phyloP scores from a whole-genome alignment of 2,797 vertebrate genomes.

The Neomorphus geoffroyi region DNA sequence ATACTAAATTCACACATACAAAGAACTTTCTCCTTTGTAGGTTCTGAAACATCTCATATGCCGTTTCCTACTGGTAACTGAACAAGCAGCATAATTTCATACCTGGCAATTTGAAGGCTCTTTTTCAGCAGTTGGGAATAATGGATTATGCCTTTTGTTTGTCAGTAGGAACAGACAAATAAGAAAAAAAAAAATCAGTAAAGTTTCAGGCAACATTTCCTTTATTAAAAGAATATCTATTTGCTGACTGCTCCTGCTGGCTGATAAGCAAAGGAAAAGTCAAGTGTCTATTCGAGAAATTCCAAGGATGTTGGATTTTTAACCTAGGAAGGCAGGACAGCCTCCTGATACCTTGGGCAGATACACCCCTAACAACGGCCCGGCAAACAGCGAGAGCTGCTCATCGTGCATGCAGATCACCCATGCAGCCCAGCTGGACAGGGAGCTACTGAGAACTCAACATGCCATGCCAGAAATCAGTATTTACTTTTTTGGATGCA shows the following conservation, averaged over 20 bases:
- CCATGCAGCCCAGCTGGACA: conserved; percentile 41
- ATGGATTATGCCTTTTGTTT: conserved; percentile 48
- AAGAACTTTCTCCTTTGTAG: conserved; percentile 66
- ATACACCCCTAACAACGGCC: neutral
- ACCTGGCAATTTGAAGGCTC: conserved; percentile 57
- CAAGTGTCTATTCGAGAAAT: conserved; percentile 4
- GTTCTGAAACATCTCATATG: conserved; percentile 33
- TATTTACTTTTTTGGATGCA: neutral
- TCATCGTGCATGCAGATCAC: conserved; percentile 46
- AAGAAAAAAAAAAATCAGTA: neutral
- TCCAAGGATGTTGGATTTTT: neutral
- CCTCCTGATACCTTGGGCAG: conserved; percentile 21
- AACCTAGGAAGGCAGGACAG: conserved; percentile 42
- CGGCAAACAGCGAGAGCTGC: neutral
- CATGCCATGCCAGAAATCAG: conserved; percentile 19
- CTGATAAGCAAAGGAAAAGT: conserved; percentile 10
- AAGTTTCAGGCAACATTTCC: conserved; percentile 28
- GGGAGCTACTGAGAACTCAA: conserved; percentile 29
- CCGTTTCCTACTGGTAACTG: conserved; percentile 36
- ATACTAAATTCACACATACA: conserved; percentile 59
- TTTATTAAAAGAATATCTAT: conserved; percentile 19
- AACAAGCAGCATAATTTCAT: conserved; percentile 54
- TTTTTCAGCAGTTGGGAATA: conserved; percentile 54
- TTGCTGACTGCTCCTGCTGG: neutral
- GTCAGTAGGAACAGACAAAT: conserved; percentile 32